Evolutionary conservation across 2,797 vertebrate species (phyloP).

Genomic region (Acanthurus leucopareius): DNA sequence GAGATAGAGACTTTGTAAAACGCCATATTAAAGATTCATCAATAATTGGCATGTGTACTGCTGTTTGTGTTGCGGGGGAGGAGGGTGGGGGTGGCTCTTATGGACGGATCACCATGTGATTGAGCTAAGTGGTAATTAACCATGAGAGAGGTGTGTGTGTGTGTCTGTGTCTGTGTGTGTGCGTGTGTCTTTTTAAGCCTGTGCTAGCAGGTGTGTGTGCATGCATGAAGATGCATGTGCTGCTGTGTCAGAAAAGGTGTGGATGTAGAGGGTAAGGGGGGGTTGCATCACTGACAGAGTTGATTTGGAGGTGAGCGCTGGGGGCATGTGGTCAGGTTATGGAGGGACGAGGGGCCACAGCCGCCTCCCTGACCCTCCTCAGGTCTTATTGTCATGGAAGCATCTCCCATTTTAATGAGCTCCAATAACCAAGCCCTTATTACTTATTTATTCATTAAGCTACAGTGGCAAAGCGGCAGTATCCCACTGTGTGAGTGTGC

Average conservation of each 20-base stretch:
- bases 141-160: constrained; percentile 68
- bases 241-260: constrained; percentile 37
- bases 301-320: constrained; percentile 78
- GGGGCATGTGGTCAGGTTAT: constrained; percentile 71
- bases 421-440: constrained; percentile 82
- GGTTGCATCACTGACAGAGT: constrained; percentile 66
- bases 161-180: background rate
- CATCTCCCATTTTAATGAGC: constrained; percentile 87
- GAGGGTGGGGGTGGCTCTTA: constrained; percentile 59
- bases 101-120: constrained; percentile 78
- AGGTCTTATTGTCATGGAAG: constrained; percentile 79
- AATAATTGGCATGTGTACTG: constrained; percentile 84
- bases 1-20: constrained; percentile 82
- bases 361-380: constrained; percentile 74
- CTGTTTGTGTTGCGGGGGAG: constrained; percentile 76
- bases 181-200: constrained; percentile 28
- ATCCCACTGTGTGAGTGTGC: constrained; percentile 69
- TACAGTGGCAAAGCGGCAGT: constrained; percentile 65
- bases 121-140: constrained; percentile 82
- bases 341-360: constrained; percentile 36
- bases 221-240: constrained; percentile 42
- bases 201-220: constrained; percentile 34
- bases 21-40: constrained; percentile 85
- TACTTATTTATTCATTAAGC: constrained; percentile 86
- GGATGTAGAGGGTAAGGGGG: constrained; percentile 36